These are phyloP conservation scores for Lerema accius DNA, from an alignment of 1,140 invertebrate species.

Conservation along the genomic window DNA sequence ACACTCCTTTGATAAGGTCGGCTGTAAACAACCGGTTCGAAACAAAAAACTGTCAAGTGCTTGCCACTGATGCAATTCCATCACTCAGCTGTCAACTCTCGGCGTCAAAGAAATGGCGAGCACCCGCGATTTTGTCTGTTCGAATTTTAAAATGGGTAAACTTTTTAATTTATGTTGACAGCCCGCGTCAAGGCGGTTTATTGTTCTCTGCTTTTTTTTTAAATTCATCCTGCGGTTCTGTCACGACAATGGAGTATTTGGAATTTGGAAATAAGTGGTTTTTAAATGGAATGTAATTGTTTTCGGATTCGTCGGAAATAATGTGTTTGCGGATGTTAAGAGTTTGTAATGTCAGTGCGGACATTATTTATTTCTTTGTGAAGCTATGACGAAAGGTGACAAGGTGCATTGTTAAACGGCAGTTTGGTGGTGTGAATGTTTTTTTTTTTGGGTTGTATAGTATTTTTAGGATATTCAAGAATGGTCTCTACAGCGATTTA, in stretches of 20 bases:
- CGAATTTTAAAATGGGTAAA: slow-evolving; percentile 32
- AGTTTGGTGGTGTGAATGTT: not conserved
- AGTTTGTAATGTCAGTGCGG: not conserved
- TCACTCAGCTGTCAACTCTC: slow-evolving; percentile 24
- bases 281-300: slow-evolving; percentile 33
- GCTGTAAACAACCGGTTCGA: slow-evolving; percentile 19
- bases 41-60: slow-evolving; percentile 31
- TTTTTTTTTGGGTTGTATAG: too few relatives aligned
- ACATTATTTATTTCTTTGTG: slow-evolving; percentile 4
- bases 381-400: not conserved
- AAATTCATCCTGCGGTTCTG: slow-evolving; percentile 11
- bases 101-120: slow-evolving; percentile 28
- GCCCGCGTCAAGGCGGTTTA: slow-evolving; percentile 31
- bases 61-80: slow-evolving; percentile 29
- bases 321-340: slow-evolving; percentile 12
- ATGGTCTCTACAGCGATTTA: too few relatives aligned
- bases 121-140: slow-evolving; percentile 28
- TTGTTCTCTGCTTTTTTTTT: slow-evolving; percentile 23
- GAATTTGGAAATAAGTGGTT: slow-evolving; percentile 34
- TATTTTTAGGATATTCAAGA: too few relatives aligned
- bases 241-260: slow-evolving; percentile 29
- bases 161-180: slow-evolving; percentile 36
- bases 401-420: not conserved
- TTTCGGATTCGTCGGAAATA: slow-evolving; percentile 16
- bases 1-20: slow-evolving; percentile 29